Percentiles rank a stretch among this genome's conserved stretches.
phyloP scores from a whole-genome alignment of 2,113 vertebrate genomes.

The Synchiropus splendidus region DNA sequence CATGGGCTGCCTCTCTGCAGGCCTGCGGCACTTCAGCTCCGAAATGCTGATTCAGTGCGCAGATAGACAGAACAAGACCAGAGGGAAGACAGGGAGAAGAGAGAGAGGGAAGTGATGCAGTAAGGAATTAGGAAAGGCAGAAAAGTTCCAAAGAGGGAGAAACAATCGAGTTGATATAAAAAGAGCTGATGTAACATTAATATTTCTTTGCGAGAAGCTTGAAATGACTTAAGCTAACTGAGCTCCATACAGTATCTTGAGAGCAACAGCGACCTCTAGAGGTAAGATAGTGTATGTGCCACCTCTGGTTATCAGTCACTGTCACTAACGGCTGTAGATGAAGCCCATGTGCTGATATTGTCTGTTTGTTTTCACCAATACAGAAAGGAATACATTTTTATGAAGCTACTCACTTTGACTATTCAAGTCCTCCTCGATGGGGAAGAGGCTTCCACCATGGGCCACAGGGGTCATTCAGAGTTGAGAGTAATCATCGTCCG shows the following conservation, averaged over 20 bases:
- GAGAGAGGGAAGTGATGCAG: slow-evolving; percentile 8
- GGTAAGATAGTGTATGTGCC: accelerated
- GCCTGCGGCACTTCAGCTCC: slow-evolving; percentile 52
- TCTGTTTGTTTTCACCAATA: too few species aligned
- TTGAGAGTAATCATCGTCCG: slow-evolving; percentile 21
- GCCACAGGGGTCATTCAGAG: slow-evolving; percentile 28
- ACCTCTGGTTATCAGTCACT: too few species aligned
- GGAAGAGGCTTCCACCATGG: too few species aligned
- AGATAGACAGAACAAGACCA: slow-evolving; percentile 31
- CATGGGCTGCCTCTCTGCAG: slow-evolving; percentile 51
- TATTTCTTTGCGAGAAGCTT: too few species aligned
- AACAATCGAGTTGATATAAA: not conserved
- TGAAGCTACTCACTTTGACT: too few species aligned
- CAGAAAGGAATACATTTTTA: too few species aligned
- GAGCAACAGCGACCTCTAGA: slow-evolving; percentile 37
- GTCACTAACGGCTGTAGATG: too few species aligned
- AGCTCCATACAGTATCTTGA: not conserved
- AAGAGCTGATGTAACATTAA: not conserved
- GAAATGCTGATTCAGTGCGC: slow-evolving; percentile 63
- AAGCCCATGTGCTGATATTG: too few species aligned
- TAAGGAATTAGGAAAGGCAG: not conserved
- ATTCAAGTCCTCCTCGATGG: too few species aligned
- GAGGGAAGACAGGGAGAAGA: slow-evolving; percentile 15
- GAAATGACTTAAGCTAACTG: too few species aligned
- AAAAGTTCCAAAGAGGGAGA: not conserved